A percentile compares a stretch with the other conserved stretches of the same genome.
Conservation (phyloP, 2,797 vertebrate genomes). For the Oreochromis grahami region DNA sequence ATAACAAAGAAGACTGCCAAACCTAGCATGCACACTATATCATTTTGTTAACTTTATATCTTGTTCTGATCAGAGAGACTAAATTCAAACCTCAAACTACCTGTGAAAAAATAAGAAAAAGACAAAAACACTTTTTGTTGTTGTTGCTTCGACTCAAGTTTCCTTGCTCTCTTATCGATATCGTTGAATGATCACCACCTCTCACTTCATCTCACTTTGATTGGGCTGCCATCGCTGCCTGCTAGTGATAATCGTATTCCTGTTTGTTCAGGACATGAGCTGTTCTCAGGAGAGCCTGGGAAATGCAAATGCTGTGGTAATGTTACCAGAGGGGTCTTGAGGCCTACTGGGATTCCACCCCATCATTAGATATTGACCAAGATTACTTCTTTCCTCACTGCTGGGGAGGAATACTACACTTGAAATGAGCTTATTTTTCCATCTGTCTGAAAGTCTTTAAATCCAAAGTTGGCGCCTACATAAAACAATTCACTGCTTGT, state of each 20-base stretch:
- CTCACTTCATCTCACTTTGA: background rate
- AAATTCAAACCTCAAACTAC: background rate
- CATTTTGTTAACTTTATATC: background rate
- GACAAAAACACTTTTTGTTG: background rate
- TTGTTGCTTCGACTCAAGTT: background rate
- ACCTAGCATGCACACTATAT: background rate
- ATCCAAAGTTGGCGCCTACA: background rate
- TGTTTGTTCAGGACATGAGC: constrained; percentile 31
- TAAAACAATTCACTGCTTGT: background rate
- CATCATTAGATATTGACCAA: background rate
- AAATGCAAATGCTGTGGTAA: constrained; percentile 33
- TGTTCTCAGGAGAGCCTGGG: background rate
- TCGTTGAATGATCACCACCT: background rate
- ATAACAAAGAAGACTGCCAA: rapidly evolving
- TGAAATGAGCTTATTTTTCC: background rate
- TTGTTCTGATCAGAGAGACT: background rate
- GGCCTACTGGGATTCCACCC: constrained; percentile 1
- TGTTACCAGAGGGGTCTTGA: constrained; percentile 31
- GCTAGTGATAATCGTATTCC: constrained; percentile 11
- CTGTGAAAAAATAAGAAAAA: rapidly evolving
- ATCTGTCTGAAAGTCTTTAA: background rate
- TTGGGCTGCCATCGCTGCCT: background rate
- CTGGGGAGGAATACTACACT: background rate
- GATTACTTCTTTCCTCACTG: background rate
- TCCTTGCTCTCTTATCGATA: background rate